Percentiles rank a stretch among this genome's conserved stretches.
phyloP scores from a whole-genome alignment of 2,113 vertebrate species.

The Nothobranchius furzeri region DNA sequence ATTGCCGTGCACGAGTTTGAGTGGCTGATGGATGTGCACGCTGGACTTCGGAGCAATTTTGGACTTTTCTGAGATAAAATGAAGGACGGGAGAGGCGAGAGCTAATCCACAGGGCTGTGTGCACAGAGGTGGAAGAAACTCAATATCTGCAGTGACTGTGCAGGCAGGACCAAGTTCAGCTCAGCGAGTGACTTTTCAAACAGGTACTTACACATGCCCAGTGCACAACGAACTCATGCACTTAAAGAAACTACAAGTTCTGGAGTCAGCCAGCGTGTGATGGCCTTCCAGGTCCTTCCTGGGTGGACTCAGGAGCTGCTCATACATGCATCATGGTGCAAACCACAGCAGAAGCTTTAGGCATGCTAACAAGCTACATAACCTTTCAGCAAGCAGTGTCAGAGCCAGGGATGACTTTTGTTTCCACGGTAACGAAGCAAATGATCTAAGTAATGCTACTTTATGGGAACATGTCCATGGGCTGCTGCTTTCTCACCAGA shows the following conservation, averaged over 20 bases:
- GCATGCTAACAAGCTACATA: too few relatives aligned
- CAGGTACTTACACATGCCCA: not conserved
- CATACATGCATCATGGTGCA: not conserved
- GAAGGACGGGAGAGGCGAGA: not conserved
- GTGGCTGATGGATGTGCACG: not conserved
- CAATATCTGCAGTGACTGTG: not conserved
- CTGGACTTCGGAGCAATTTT: slow-evolving; percentile 4
- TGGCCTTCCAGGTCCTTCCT: not conserved
- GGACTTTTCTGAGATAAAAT: not conserved
- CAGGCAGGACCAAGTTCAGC: not conserved
- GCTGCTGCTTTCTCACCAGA: not conserved
- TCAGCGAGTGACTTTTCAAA: not conserved
- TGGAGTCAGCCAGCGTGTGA: not conserved
- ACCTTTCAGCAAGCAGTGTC: too few relatives aligned
- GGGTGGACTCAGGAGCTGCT: not conserved
- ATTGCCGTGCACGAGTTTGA: too few relatives aligned
- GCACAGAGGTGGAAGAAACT: not conserved
- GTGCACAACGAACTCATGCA: not conserved
- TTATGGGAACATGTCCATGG: not conserved
- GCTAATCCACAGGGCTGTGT: not conserved
- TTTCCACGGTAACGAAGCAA: not conserved
- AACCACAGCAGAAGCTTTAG: too few relatives aligned
- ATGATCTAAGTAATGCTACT: not conserved
- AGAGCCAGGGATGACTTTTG: too few relatives aligned
- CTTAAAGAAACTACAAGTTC: not conserved